Conservation (phyloP, 1,140 invertebrate genomes). For the Manduca sexta region DNA sequence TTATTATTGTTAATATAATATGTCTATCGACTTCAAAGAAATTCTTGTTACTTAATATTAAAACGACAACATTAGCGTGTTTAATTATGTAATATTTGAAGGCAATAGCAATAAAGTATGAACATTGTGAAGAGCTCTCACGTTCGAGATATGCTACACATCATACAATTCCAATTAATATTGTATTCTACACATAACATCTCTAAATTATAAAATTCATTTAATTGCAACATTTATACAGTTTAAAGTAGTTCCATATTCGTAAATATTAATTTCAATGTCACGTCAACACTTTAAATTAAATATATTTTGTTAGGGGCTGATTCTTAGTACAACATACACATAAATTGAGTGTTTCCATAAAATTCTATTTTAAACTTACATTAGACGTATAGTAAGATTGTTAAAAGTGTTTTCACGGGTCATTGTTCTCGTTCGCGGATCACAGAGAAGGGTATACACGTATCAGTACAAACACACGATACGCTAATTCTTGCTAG, state of each 20-base stretch:
- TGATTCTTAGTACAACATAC: no score
- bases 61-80: neutral
- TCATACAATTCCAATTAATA: constrained; percentile 5
- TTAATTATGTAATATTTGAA: constrained; percentile 1
- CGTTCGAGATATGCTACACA: constrained; percentile 14
- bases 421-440: neutral
- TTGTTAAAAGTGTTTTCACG: neutral
- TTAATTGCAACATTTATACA: no score
- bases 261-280: no score
- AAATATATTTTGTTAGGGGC: no score
- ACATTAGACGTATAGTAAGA: no score
- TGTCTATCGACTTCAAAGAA: no score
- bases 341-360: no score
- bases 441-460: constrained; percentile 21
- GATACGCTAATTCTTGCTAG: constrained; percentile 17
- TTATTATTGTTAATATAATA: no score
- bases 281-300: no score
- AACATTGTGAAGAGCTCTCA: constrained; percentile 18
- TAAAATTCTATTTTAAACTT: no score
- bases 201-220: neutral
- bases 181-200: constrained; percentile 17
- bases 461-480: neutral
- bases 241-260: no score
- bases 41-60: no score
- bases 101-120: constrained; percentile 15